Evolutionary conservation across 2,797 vertebrate genomes (phyloP).

Genomic region (Carduelis carduelis): DNA sequence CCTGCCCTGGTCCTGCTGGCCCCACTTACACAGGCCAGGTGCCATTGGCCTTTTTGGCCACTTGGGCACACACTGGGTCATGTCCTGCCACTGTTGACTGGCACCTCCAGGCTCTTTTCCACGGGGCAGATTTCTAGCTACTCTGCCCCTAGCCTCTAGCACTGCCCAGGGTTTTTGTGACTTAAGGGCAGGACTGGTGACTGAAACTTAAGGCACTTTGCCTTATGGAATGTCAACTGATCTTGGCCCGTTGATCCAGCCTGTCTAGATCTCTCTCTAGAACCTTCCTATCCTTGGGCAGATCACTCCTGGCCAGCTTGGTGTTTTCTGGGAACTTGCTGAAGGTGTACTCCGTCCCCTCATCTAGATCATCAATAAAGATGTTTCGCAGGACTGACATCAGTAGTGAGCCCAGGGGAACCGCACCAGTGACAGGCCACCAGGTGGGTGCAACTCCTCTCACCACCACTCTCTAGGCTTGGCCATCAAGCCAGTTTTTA

Average conservation of each 20-base stretch:
- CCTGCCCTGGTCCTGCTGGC: background rate
- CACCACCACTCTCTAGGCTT: background rate
- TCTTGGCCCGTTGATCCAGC: background rate
- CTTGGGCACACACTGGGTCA: background rate
- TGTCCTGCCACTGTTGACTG: background rate
- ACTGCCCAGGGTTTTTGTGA: background rate
- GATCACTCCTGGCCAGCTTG: background rate
- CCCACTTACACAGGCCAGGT: background rate
- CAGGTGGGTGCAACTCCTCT: background rate
- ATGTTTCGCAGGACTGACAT: background rate
- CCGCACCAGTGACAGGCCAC: background rate
- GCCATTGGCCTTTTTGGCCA: background rate
- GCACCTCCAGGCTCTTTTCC: background rate
- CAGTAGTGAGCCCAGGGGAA: background rate
- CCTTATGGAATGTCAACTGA: background rate
- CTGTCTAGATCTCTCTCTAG: too few relatives aligned
- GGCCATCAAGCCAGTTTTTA: background rate
- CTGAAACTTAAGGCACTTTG: background rate
- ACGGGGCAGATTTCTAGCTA: background rate
- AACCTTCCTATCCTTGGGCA: background rate
- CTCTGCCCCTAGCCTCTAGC: background rate
- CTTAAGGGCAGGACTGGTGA: background rate
- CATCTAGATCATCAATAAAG: background rate
- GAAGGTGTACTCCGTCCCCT: background rate
- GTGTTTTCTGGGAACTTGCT: background rate